Base-by-base conservation (phyloP, 2,888 invertebrate species). In the Drepanosiphum platanoidis region DNA sequence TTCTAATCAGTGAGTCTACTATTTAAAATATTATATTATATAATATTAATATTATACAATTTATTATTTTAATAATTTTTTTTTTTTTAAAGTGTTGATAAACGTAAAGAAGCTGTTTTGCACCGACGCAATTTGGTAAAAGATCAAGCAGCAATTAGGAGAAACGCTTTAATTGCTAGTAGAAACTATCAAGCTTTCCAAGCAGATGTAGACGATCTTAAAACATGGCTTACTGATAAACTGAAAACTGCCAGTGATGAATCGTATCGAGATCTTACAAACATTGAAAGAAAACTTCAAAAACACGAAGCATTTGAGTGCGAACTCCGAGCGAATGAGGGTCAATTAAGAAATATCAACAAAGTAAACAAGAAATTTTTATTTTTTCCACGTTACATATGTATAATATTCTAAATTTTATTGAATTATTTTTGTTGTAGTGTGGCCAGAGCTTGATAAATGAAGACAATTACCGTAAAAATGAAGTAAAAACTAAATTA, bases 301-400 rank as follows among this genome's bases (percentile, higher is more conserved):
- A 97, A 97, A 89, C 99, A 99, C 89, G 96, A 97, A 90, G 98
- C 98, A 0, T 98, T 99, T 89, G 98, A 98, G 89, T 92, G 98
- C 0, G 99, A 99, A 89, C 90, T 99, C 32, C 93, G 96, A 75
- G 97, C 98, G 1, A 99, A 98, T 89, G 97, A 98, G 90, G 97
- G 96, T 22, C 95, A 97, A 88, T 91, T 98, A 15, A 91, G 97
- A 78, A 94, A 94, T 34, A 95, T 97, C 0, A 96, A 95, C 88
- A 96, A 96, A 89, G 93, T 88, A 77, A 86, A 15, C 30, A 15
- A 22, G n/a, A 0, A 18, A 15, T 11, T 61, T 82, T 74, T 46
- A 58, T 2, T 9, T 46, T 84, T 66, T 58, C 72, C 36, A 30
- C 11, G 13, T 34, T 15, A 30, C 7, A n/a, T 32, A 36, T 42